Base-by-base conservation (phyloP, 2,888 invertebrate species). In the Drosophila meridionalis region DNA sequence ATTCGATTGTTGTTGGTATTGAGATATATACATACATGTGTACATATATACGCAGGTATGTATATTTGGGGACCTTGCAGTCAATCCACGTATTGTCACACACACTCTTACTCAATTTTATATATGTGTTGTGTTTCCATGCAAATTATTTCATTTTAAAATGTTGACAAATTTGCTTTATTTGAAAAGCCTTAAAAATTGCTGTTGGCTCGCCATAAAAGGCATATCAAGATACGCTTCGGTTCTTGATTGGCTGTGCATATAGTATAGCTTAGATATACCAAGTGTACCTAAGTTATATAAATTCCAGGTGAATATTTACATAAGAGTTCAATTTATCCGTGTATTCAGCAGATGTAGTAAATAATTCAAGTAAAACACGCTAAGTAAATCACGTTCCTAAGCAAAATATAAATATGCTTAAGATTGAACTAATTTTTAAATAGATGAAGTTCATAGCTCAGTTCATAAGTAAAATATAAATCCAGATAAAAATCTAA, bases 121-220 rank as follows among this genome's bases (percentile, higher is more conserved):
- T 14, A 45, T 30, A 20, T 34, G 32, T 30, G 32, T 42, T 28
- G 20, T 32, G 12, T 5, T 56, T 26, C 38, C 38, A 64, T 56
- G 73, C 65, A 71, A 71, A 74, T 63, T 59, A 34, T 14, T 20
- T 30, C 34, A 52, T 50, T 50, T 71, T n/a, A 40, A 52, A 48
- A 28, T 60, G 59, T 38, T 59, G 62, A 78, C 62, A 62, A 63
- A 28, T 56, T 57, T 43, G 14, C n/a, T 47, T 56, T 30, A 74
- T 45, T 20, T 52, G 40, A 38, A 52, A 45, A 60, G 8, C 32
- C 45, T 53, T 28, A 40, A 43, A 72, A 61, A 43, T 30, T 59
- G 47, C 26, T 38, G 30, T 45, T 47, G 9, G 59, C 26, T 45
- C n/a, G 50, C 30, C 45, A 30, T 43, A 69, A 50, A 58, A 38